A percentile compares a stretch with the other conserved stretches of the same genome.
Conservation (phyloP, 2,797 vertebrate genomes). For the Stomatorhinus walkeri region DNA sequence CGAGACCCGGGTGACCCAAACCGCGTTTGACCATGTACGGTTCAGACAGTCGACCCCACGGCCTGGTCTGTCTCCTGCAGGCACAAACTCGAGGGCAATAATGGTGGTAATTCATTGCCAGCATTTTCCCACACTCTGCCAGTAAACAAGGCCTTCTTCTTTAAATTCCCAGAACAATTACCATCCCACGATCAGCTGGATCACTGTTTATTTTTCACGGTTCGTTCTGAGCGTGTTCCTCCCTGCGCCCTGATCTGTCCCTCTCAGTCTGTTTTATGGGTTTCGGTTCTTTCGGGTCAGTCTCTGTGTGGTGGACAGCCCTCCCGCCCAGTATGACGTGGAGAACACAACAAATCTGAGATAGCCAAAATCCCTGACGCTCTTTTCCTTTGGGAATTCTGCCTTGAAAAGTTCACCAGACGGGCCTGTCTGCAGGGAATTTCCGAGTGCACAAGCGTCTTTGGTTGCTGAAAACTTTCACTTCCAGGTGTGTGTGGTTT, state of each 20-base stretch:
- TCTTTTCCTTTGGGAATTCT: not conserved
- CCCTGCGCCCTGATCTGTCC: not conserved
- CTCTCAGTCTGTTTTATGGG: not conserved
- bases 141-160: slow-evolving; percentile 70
- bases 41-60: slow-evolving; percentile 23
- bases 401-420: not conserved
- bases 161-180: slow-evolving; percentile 69
- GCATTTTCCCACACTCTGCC: slow-evolving; percentile 52
- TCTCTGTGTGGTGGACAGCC: not conserved
- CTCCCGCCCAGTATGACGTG: not conserved
- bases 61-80: slow-evolving; percentile 45
- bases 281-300: not conserved
- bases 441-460: not conserved
- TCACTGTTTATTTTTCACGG: slow-evolving; percentile 63
- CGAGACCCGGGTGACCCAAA: not conserved
- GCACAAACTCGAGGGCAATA: slow-evolving; percentile 48
- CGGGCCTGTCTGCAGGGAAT: not conserved
- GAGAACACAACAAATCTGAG: not conserved
- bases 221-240: not conserved
- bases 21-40: not conserved
- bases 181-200: slow-evolving; percentile 60
- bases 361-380: not conserved
- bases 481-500: not conserved
- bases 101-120: slow-evolving; percentile 66
- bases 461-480: not conserved